These are phyloP conservation scores for Seira ritae DNA, from an alignment of 2,888 invertebrate species.

Conservation along the genomic window DNA sequence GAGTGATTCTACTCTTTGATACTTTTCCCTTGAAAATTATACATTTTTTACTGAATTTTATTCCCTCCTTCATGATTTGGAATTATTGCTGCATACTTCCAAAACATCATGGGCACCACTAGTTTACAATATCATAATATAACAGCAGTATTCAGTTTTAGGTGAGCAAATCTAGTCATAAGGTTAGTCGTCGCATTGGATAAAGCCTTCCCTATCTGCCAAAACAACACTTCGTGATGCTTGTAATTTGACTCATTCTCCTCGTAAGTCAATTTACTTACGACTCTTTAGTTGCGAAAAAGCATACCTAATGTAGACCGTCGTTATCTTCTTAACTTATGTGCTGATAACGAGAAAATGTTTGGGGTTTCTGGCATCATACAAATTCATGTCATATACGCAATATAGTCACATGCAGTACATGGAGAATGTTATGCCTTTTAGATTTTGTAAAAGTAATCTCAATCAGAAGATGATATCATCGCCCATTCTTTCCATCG, in stretches of 20 bases:
- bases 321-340: not conserved
- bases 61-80: too few relatives aligned
- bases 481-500: not conserved
- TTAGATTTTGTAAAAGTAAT: not conserved
- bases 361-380: not conserved
- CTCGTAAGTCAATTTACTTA: not conserved
- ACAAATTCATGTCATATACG: not conserved
- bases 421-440: too few relatives aligned
- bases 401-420: not conserved
- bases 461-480: not conserved
- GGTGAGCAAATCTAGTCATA: too few relatives aligned
- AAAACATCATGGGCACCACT: too few relatives aligned
- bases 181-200: not conserved
- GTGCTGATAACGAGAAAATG: not conserved
- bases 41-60: too few relatives aligned
- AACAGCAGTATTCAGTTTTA: too few relatives aligned
- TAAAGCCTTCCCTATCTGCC: not conserved
- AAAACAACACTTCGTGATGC: not conserved
- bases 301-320: not conserved
- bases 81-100: too few relatives aligned
- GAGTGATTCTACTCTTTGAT: too few relatives aligned
- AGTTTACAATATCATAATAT: too few relatives aligned
- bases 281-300: not conserved
- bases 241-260: not conserved
- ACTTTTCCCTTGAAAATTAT: too few relatives aligned